Evolutionary conservation across 2,113 vertebrate species (phyloP).

Genomic region (Nyctibius bracteatus): DNA sequence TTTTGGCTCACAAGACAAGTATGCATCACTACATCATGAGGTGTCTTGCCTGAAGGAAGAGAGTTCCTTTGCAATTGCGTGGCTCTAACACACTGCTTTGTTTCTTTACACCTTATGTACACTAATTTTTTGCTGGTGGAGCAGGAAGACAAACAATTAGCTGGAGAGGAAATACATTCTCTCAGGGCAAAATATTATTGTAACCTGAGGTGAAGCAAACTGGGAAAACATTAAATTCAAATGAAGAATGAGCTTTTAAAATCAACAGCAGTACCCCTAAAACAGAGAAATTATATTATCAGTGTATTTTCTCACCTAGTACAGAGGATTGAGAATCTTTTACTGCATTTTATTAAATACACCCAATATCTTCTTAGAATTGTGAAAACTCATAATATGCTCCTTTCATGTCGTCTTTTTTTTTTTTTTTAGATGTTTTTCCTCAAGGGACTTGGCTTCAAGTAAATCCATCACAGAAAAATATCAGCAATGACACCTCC

Average conservation of each 20-base stretch:
- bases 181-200: background rate
- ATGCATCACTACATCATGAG: background rate
- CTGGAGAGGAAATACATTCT: background rate
- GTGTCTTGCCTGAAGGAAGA: slow-evolving; percentile 24
- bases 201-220: background rate
- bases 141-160: background rate
- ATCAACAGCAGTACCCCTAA: background rate
- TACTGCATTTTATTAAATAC: background rate
- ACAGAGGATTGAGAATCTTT: background rate
- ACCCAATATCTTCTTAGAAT: background rate
- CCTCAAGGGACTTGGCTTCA: background rate
- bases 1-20: slow-evolving; percentile 42
- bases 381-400: background rate
- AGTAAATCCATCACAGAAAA: slow-evolving; percentile 29
- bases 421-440: background rate
- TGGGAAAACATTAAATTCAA: background rate
- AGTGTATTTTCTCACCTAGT: background rate
- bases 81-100: background rate
- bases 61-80: background rate
- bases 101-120: background rate
- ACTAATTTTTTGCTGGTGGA: background rate
- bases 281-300: background rate
- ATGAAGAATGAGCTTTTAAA: background rate
- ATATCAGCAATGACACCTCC: background rate
- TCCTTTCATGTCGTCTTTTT: background rate